Conservation (phyloP, 2,113 vertebrate genomes). For the Haemorhous mexicanus region DNA sequence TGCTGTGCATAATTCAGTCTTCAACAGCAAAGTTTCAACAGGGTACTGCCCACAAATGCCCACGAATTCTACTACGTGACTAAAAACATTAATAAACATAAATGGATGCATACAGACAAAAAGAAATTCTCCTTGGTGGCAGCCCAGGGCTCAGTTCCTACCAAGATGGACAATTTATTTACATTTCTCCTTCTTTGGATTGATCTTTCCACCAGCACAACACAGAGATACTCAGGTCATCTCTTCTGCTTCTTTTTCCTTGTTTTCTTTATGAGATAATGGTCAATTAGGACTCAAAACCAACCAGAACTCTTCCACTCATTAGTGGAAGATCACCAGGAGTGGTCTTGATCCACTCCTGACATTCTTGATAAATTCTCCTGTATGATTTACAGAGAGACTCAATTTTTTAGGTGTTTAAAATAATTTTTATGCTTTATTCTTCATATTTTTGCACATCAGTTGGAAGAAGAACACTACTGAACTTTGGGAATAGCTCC, state of each 20-base stretch:
- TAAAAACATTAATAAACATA: neutral
- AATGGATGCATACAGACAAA: neutral
- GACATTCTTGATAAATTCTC: neutral
- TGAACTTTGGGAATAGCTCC: neutral
- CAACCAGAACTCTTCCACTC: neutral
- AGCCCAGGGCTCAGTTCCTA: neutral
- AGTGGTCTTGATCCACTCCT: neutral
- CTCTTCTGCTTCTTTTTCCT: neutral
- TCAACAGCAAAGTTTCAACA: neutral
- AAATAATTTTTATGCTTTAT: neutral
- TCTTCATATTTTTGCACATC: neutral
- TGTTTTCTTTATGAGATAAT: neutral
- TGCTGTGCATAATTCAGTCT: neutral
- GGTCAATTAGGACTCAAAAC: neutral
- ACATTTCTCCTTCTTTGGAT: neutral
- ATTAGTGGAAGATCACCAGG: neutral
- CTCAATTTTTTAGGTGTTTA: rapidly evolving
- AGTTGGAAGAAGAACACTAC: neutral
- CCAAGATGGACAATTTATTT: neutral
- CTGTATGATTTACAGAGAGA: neutral
- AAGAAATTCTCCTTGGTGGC: neutral
- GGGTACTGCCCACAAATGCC: neutral
- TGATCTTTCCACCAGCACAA: neutral
- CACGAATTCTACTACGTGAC: neutral
- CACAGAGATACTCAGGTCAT: neutral